Conservation (phyloP, 2,113 vertebrate genomes). For the Podiceps cristatus region DNA sequence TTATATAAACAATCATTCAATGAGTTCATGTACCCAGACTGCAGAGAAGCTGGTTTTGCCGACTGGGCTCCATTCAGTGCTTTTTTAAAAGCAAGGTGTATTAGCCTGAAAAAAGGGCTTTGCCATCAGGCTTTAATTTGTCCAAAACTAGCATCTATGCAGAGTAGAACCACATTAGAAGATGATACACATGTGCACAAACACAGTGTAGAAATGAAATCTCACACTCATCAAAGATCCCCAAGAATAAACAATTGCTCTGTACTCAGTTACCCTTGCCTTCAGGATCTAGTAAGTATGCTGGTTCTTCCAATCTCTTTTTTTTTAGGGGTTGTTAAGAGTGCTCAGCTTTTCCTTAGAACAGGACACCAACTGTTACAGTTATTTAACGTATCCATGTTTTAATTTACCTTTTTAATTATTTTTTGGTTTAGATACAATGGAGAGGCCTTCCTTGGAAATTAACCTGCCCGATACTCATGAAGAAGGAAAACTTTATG, state of each 20-base stretch:
- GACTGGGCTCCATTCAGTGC: background rate
- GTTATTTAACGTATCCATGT: background rate
- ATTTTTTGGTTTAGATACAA: slow-evolving; percentile 66
- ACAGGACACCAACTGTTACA: background rate
- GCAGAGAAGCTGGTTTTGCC: background rate
- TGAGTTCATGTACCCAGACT: background rate
- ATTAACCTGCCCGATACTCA: background rate
- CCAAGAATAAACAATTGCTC: background rate
- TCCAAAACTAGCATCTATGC: background rate
- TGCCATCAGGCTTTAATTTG: background rate
- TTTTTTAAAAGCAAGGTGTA: background rate
- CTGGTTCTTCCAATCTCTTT: background rate
- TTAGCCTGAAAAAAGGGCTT: background rate
- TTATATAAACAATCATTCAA: background rate
- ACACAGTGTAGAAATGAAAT: background rate
- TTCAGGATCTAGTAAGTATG: background rate
- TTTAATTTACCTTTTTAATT: background rate
- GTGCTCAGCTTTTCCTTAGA: background rate
- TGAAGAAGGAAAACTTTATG: slow-evolving; percentile 79
- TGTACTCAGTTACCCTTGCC: background rate
- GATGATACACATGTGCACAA: background rate
- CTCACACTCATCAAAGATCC: background rate
- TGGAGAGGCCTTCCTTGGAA: slow-evolving; percentile 73
- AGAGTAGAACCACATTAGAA: background rate
- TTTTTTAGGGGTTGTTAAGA: background rate